phyloP scores from a whole-genome alignment of 2,888 invertebrate genomes.

The Lacanobia wlatinum region DNA sequence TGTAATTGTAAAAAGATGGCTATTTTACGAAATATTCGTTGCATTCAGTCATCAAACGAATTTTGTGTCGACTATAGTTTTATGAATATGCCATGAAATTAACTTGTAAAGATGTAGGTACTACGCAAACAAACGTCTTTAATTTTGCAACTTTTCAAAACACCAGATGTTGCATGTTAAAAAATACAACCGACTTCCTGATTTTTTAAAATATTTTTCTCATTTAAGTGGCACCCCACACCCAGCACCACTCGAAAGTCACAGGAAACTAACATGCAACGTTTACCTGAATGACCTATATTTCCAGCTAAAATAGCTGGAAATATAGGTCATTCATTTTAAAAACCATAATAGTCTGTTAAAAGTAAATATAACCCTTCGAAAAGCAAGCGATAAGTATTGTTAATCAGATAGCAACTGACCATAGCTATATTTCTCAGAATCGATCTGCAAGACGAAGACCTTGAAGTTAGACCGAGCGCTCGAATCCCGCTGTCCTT shows the following conservation, averaged over 20 bases:
- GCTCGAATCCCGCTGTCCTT: background rate
- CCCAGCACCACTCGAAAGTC: no score
- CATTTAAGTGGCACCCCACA: no score
- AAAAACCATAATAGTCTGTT: no score
- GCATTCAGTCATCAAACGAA: no score
- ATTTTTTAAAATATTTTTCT: no score
- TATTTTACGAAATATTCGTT: background rate
- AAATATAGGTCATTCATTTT: no score
- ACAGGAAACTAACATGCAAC: no score
- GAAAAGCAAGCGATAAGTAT: background rate
- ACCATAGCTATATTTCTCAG: background rate
- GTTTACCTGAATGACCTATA: no score
- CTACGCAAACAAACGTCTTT: background rate
- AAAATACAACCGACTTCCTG: background rate
- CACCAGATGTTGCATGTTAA: no score
- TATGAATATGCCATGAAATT: no score
- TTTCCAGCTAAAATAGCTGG: no score
- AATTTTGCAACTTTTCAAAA: conserved; percentile 1
- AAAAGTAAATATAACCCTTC: background rate
- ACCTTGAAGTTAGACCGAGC: conserved; percentile 12
- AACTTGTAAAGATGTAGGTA: background rate
- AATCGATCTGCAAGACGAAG: conserved; percentile 4
- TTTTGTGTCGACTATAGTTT: no score
- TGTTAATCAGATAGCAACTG: background rate
- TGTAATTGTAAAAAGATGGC: background rate